A percentile compares a stretch with the other conserved stretches of the same genome.
Conservation (phyloP, 2,797 vertebrate genomes). For the Mareca strepera region DNA sequence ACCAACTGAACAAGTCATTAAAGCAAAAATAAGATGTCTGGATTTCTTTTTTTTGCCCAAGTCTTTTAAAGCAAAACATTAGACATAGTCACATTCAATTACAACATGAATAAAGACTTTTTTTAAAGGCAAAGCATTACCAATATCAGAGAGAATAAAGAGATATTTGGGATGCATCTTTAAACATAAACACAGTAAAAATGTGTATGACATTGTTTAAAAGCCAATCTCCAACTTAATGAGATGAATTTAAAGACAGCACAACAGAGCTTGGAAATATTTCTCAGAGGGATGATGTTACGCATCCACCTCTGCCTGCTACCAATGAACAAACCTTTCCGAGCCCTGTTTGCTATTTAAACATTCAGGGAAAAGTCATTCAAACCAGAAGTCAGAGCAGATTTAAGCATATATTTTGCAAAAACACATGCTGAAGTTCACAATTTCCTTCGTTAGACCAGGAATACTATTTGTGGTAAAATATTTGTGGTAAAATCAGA, state of each 20-base stretch:
- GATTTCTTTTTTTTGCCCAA: too few relatives aligned
- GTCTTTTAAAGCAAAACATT: background rate
- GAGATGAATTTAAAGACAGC: background rate
- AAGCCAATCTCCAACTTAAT: background rate
- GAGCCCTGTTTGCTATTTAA: background rate
- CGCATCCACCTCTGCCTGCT: background rate
- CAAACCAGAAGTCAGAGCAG: background rate
- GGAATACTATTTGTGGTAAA: background rate
- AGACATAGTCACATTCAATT: background rate
- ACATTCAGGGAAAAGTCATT: background rate
- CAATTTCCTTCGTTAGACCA: background rate
- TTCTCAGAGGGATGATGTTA: background rate
- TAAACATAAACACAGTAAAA: background rate
- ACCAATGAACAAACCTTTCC: background rate
- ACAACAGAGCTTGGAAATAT: background rate
- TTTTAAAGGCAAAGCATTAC: too few relatives aligned
- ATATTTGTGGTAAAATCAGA: background rate
- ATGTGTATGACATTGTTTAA: background rate
- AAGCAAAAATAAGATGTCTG: background rate
- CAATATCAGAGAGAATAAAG: background rate
- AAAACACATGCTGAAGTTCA: background rate
- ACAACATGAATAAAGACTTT: background rate
- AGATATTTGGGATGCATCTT: background rate
- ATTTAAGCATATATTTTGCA: background rate
- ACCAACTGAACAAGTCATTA: background rate